A percentile compares a stretch with the other conserved stretches of the same genome.
Conservation (phyloP, 2,113 vertebrate species). For the Gulo gulo region DNA sequence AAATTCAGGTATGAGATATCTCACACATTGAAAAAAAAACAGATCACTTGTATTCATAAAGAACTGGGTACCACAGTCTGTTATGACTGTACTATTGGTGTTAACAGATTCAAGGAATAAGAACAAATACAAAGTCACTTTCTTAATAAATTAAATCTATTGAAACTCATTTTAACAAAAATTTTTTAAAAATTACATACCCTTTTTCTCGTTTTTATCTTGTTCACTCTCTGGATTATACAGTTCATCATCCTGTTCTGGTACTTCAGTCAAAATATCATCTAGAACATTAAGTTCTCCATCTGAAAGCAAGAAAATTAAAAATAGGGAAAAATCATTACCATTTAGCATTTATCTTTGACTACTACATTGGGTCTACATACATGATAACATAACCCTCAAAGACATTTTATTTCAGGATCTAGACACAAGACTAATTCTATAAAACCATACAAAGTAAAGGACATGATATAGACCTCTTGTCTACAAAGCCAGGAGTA, state of each 20-base stretch:
- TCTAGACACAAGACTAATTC: neutral
- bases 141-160: constrained; percentile 5
- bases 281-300: constrained; percentile 97
- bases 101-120: neutral
- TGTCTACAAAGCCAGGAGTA: neutral
- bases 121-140: constrained; percentile 21
- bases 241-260: constrained; percentile 97
- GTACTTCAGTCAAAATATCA: constrained; percentile 97
- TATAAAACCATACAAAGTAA: neutral
- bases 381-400: neutral
- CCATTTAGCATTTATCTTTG: neutral
- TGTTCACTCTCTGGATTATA: constrained; percentile 97
- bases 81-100: neutral
- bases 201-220: constrained; percentile 96
- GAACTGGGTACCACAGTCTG: neutral
- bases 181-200: constrained; percentile 68
- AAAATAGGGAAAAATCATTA: constrained; percentile 25
- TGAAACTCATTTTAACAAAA: neutral
- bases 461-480: neutral
- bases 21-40: neutral
- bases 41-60: neutral
- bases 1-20: neutral
- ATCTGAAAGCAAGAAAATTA: constrained; percentile 84
- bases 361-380: neutral
- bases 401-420: neutral